Conservation (phyloP, 1,140 invertebrate genomes). For the Wiebesia pumilae region DNA sequence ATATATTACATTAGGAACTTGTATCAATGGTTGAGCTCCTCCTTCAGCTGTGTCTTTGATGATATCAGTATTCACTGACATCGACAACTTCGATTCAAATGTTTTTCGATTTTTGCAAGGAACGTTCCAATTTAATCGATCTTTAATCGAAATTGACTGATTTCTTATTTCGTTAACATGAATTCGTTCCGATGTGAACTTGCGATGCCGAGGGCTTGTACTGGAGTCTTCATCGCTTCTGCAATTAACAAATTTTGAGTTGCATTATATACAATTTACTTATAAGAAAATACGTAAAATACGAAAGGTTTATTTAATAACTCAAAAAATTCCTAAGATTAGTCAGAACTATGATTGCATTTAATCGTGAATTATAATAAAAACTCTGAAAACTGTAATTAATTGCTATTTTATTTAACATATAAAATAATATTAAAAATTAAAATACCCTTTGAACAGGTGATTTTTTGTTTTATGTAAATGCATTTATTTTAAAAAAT, state of each 20-base stretch:
- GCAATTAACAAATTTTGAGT: not conserved
- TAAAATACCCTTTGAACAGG: no score
- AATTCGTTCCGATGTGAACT: constrained; percentile 33
- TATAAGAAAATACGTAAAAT: not conserved
- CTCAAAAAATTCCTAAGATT: not conserved
- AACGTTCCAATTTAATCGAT: not conserved
- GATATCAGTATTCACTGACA: not conserved
- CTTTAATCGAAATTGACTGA: constrained; percentile 5
- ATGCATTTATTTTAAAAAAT: no score
- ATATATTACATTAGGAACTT: not conserved
- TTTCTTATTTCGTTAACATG: not conserved
- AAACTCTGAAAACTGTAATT: no score
- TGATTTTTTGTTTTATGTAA: no score
- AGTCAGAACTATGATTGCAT: no score
- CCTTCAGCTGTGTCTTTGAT: not conserved
- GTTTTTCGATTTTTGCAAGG: not conserved
- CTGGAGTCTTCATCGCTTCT: constrained; percentile 38
- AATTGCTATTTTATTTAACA: no score
- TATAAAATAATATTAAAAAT: no score
- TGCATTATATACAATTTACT: not conserved
- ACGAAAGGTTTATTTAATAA: not conserved
- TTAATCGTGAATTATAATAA: no score
- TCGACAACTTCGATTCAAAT: not conserved
- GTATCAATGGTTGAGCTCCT: not conserved
- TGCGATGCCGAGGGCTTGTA: constrained; percentile 36